phyloP scores from a whole-genome alignment of 2,888 invertebrate genomes.

The Pristionchus entomophagus region DNA sequence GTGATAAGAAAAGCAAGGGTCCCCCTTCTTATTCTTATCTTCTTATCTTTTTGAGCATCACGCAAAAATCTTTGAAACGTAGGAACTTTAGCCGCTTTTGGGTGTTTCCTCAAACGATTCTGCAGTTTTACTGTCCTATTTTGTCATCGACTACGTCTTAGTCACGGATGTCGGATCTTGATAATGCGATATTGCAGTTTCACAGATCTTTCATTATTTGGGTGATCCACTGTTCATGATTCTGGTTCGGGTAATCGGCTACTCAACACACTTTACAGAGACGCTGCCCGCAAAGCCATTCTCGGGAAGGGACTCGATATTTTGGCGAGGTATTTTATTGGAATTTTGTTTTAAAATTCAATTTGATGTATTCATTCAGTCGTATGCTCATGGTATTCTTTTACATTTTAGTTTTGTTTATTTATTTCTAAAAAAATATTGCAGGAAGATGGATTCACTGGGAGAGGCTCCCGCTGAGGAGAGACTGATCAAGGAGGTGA shows the following conservation, averaged over 20 bases:
- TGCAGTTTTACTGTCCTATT: not conserved
- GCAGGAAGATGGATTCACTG: conserved; percentile 31
- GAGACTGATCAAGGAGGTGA: conserved; percentile 36
- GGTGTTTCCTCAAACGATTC: not conserved
- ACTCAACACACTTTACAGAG: not conserved
- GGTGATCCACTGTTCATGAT: no score
- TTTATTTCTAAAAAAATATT: not conserved
- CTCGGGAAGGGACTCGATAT: conserved; percentile 65
- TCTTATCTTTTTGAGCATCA: not conserved
- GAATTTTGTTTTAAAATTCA: not conserved
- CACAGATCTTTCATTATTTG: not conserved
- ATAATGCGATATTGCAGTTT: not conserved
- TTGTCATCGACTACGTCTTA: no score
- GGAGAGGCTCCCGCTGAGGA: conserved; percentile 10
- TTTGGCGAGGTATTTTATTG: conserved; percentile 53
- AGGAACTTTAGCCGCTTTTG: not conserved
- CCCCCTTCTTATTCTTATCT: not conserved
- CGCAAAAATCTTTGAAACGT: not conserved
- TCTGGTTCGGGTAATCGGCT: not conserved
- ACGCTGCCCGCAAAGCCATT: conserved; percentile 55
- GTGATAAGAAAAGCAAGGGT: not conserved
- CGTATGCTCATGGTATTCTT: not conserved
- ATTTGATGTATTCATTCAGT: not conserved
- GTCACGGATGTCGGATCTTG: no score
- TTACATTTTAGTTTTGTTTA: not conserved